Evolutionary conservation across 2,797 vertebrate genomes (phyloP), one percentile per base, ranked within the genome.

Genomic region (Macroramphosus scolopax): DNA sequence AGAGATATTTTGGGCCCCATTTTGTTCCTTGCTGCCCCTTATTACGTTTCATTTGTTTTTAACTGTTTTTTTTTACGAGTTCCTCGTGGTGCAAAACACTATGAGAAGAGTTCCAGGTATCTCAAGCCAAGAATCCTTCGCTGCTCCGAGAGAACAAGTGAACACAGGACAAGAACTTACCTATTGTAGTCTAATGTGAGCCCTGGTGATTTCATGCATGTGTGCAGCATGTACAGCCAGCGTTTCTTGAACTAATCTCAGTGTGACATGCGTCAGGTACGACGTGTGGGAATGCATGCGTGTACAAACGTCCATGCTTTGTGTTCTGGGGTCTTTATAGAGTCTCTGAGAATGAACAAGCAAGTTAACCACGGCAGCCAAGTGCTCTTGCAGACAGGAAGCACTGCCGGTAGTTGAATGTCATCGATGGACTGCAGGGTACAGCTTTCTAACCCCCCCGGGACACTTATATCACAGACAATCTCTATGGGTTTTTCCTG

Each of bases 21-120:
- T 74, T 72, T 69, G 55, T 77, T 45, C 63, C 57, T 63, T 31
- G 38, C 47, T 68, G 63, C 85, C 70, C 76, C 37, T 51, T 64
- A 66, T 73, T 77, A 70, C 64, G 71, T 72, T 75, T 78, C 65
- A 77, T 78, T 71, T 41, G 0, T 74, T 80, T 82, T 42, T 65
- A 82, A 87, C 80, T 59, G 52, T 75, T 85, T 88, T 88, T 87
- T 79, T 22, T n/a, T n/a, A 87, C 88, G 81, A 76, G 54, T 52
- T 69, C 46, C 43, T 75, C 72, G 75, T 42, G 67, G 78, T 62
- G 48, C 50, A 57, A 76, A 75, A 62, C 63, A 79, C 60, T 72
- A 72, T 82, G 85, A 78, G 62, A 70, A 76, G 68, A 70, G 53
- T 69, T 76, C 58, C 53, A 80, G 82, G 77, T 52, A 18, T 38